Conservation (phyloP, 2,797 vertebrate genomes). For the Protonibea diacanthus region DNA sequence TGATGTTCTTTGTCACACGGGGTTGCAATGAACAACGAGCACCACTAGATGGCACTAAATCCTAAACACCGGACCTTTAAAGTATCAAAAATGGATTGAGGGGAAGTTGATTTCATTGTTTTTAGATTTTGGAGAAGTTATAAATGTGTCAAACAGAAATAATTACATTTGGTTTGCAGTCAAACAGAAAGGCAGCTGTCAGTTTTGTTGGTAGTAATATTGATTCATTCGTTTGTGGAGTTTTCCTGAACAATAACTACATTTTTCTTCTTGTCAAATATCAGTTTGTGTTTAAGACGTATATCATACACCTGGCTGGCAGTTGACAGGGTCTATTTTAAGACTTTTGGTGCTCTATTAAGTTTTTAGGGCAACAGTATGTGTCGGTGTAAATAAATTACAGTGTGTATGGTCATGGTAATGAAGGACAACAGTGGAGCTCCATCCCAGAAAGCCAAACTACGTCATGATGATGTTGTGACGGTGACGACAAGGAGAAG, state of each 20-base stretch:
- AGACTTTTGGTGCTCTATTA: too few species aligned
- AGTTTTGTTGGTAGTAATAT: background rate
- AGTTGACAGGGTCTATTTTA: background rate
- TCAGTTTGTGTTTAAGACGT: background rate
- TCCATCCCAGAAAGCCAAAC: background rate
- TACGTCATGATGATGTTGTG: too few species aligned
- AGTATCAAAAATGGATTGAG: background rate
- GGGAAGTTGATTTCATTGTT: background rate
- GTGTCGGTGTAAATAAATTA: background rate
- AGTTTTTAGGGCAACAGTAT: background rate
- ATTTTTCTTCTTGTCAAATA: background rate
- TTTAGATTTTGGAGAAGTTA: background rate
- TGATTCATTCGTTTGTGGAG: background rate
- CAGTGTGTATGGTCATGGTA: background rate
- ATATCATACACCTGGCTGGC: background rate
- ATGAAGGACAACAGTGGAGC: background rate
- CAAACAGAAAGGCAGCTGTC: constrained; percentile 1
- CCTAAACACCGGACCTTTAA: background rate
- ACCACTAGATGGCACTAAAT: too few species aligned
- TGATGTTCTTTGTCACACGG: too few species aligned
- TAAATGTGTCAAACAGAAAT: background rate
- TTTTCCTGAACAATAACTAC: background rate
- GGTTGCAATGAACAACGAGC: too few species aligned
- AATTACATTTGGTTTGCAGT: constrained; percentile 2
- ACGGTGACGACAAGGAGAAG: too few species aligned